Base-by-base conservation (phyloP, 2,797 vertebrate species). In the Sebastes umbrosus region DNA sequence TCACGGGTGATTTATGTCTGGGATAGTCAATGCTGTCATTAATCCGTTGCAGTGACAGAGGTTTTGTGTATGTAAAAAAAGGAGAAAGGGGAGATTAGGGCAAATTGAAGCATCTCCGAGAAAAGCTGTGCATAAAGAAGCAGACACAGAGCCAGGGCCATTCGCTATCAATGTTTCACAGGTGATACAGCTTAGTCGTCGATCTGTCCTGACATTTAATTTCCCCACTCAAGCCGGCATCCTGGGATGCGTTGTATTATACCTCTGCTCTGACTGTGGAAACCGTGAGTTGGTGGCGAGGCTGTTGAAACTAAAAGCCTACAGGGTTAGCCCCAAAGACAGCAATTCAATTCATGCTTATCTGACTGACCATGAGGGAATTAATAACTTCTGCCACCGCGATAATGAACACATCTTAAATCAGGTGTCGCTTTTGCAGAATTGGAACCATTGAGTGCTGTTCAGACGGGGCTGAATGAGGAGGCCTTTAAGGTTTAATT, bases 1-100 rank as follows among this genome's bases (percentile, higher is more conserved):
- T 88, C 75, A 69, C n/a, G 54, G 79, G 75, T 69, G 82, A 89
- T 87, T 89, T 86, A 79, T 83, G 87, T 90, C 83, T 73, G 59
- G 68, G 75, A 81, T 75, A 77, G 81, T 90, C 76, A 80, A 43
- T 85, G 75, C 62, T 86, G 69, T 76, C 82, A 90, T 90, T 91
- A 91, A 92, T 93, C 87, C 20, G 50, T 59, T 69, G 57, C 54
- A 75, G 16, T 71, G 27, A 27, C 27, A 27, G 27, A 27, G 27
- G 27, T 27, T 27, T 27, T 27, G 27, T 29, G 74, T 52, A 77
- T 73, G 39, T 36, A 65, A 59, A 79, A 80, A 77, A 65, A 34
- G 58, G 31, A 82, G 79, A 78, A 79, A 18, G 67, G 31, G 36
- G 22, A 75, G 74, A 86, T 87, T 82, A 84, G 13, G 76, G 36